Base-by-base conservation (phyloP, 2,888 invertebrate species). In the Tanytarsus gracilentus region DNA sequence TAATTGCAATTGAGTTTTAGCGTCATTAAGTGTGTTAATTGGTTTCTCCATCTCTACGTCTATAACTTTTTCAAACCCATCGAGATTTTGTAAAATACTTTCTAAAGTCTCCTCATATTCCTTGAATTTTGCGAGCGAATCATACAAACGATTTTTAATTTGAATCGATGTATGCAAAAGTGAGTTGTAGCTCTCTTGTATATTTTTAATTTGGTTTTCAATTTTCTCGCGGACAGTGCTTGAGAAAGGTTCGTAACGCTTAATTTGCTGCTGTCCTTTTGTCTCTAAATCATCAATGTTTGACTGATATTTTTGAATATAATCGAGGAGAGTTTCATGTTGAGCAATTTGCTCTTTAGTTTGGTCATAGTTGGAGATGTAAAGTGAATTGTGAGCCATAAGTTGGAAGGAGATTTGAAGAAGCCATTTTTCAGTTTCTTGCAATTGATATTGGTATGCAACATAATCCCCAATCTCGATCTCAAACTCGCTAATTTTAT, bases 391-490 rank as follows among this genome's bases (percentile, higher is more conserved):
- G 69, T 95, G 94, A 0, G 93, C 90, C 94, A 96, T 95, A 0
- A 96, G 78, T 69, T 92, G 90, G 82, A 95, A 94, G 1, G 94
- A 94, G 56, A 92, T 88, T 74, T 95, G 94, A 23, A 96, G 73
- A 50, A 96, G 75, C 96, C 96, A 97, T 71, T 95, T 95, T 71
- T 96, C 96, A 0, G 88, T 89, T 66, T 95, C 94, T 76, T 96
- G 96, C 23, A 96, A 76, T 9, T 86, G 86, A 68, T 88, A 87
- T 66, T 94, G 90, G 69, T 95, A 97, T 11, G 83, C 79, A 67
- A 86, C 88, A 71, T 92, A 93, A 61, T 89, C 86, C 63, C 84
- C 81, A 60, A 95, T 86, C 70, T 93, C 92, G 18, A 80, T 78
- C 69, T 93, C 92, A 0, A 95, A 70, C 9, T 80, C 78, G 40